Evolutionary conservation across 2,113 vertebrate species (phyloP), one percentile per base, ranked within the genome.

Genomic region (Spea multiplicata): DNA sequence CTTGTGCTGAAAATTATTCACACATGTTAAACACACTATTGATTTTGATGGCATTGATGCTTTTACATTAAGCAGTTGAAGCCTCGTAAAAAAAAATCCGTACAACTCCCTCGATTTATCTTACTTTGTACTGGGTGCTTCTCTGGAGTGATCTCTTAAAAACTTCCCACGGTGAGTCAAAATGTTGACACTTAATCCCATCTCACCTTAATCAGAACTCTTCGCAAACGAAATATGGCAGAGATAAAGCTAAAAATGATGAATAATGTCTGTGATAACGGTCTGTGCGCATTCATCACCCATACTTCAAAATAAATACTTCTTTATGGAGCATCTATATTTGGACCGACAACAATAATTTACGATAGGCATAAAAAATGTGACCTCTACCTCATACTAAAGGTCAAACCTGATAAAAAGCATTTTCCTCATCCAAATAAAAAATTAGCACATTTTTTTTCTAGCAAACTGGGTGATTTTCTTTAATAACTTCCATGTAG

Each of bases 1-100:
- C 44, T 76, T 68, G 65, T 47, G 69, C 12, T 79, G 69, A 46
- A 66, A 76, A 76, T 76, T 50, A 76, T 65, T 76, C 74, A 46
- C 65, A 76, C 65, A 76, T 67, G 74, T 67, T 55, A 70, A 48
- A 44, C 47, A 67, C 67, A 55, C 74, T 13, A 67, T 75, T 14
- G 64, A 75, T 75, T 66, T 13, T 46, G 44, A 52, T 10, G 62
- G 74, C 55, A 68, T 76, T 57, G 74, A 50, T 57, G 65, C 64
- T 67, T 14, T 67, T 67, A 76, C 64, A 67, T 59, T 57, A 68
- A 68, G 30, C 74, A 76, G 74, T 57, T 10, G 64, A 57, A 30
- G 13, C 50, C n/a, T 55, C 7, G 17, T 17, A 47, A 62, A 65
- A 46, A 49, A 45, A 30, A n/a, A 30, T 30, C 30, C 30, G 30